These are phyloP conservation scores for Oscheius sp. DNA, from an alignment of 1,140 invertebrate genomes.

Conservation along the genomic window DNA sequence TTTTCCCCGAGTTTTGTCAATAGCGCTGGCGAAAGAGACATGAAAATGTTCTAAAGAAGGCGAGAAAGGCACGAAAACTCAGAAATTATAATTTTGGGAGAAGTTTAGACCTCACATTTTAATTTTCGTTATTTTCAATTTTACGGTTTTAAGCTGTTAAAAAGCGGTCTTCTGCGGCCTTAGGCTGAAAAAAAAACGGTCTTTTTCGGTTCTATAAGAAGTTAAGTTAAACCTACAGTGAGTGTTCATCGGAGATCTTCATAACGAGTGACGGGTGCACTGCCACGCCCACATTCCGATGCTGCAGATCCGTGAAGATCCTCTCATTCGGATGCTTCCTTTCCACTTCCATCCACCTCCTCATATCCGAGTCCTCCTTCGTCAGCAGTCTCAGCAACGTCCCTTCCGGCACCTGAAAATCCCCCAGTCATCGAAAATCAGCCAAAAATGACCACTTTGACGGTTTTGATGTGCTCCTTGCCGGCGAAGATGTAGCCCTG, in stretches of 20 bases:
- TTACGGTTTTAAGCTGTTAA: no score
- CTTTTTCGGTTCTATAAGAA: neutral
- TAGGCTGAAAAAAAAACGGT: neutral
- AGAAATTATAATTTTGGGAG: no score
- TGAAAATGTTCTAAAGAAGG: no score
- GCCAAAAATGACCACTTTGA: neutral
- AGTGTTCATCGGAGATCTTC: slow-evolving; percentile 13
- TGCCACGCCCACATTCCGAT: neutral
- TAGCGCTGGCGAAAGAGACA: no score
- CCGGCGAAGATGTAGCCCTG: neutral
- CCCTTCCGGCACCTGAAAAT: neutral
- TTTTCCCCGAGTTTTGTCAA: no score
- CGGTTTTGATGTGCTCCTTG: neutral
- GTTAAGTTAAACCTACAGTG: neutral
- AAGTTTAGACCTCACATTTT: no score
- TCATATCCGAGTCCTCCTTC: neutral
- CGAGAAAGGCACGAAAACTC: no score
- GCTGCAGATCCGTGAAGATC: neutral
- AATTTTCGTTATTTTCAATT: no score
- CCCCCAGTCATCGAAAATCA: neutral
- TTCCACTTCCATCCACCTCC: neutral
- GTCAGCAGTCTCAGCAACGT: neutral
- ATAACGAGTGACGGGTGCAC: slow-evolving; percentile 1
- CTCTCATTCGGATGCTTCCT: neutral
- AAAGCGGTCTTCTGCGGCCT: no score